Evolutionary conservation across 1,140 invertebrate genomes (phyloP), one percentile per base, ranked within the genome.

Genomic region (Sinonovacula constricta): DNA sequence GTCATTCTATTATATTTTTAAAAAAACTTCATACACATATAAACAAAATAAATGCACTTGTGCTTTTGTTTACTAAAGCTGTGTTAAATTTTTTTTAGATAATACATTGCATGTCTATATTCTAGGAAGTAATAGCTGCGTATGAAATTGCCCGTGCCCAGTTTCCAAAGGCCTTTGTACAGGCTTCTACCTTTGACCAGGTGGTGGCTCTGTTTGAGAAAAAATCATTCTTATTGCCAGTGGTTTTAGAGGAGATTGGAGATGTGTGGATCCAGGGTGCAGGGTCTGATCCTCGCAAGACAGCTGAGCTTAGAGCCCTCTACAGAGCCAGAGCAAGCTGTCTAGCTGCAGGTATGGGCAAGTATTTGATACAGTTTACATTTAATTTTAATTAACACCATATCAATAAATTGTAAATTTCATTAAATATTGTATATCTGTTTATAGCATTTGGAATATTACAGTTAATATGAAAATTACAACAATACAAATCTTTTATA

Each of bases 201-300:
- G 86, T 86, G 70, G 65, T 83, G 36, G 74, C 51, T 33, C 67
- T 72, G 24, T 28, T 84, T 24, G 26, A 77, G 24, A 62, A 79
- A 18, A 65, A 81, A n/a, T 78, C 79, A 69, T 67, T 63, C 5
- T 71, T 79, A 31, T 70, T 88, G 18, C 87, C 87, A 31, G 78
- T 85, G 3, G 54, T 86, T 14, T 71, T 74, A 14, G 69, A 86
- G 53, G 87, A 88, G 60, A 85, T 87, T 30, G 86, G 87, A 14
- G 87, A 88, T 79, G 86, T 85, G 0, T 88, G 87, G 87, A 88
- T 88, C 24, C 79, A 87, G 45, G 87, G 87, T 39, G 76, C 84
- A 45, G 76, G 81, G n/a, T 87, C 86, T 34, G 87, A 88, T 54
- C 87, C 87, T 3, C 65, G 81, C 22, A 88, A 88, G 72, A 67